Conservation (phyloP, 2,113 vertebrate species). For the Cnemophilus loriae region DNA sequence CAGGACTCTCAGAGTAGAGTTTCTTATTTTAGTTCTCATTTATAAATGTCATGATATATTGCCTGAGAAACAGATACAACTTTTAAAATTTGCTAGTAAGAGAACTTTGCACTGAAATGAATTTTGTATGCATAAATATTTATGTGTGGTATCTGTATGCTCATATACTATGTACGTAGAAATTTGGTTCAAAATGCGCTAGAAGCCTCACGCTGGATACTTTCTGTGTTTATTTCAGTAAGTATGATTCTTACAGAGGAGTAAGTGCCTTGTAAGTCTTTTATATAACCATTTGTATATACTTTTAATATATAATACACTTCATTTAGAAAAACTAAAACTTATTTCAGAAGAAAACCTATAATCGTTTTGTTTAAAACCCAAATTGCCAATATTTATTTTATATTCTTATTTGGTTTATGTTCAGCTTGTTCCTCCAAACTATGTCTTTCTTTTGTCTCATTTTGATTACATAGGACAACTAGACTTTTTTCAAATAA, state of each 20-base stretch:
- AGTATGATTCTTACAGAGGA: not conserved
- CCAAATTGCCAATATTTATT: not conserved
- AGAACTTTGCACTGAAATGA: not conserved
- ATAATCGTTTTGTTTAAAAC: not conserved
- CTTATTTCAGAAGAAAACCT: not conserved
- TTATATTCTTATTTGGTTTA: not conserved
- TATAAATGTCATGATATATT: not conserved
- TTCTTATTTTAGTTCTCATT: conserved; percentile 34
- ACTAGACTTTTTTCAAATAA: not conserved
- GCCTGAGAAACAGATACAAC: not conserved
- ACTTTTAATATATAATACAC: not conserved
- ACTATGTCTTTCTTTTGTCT: not conserved
- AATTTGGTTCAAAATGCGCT: conserved; percentile 16
- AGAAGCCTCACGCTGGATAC: not conserved
- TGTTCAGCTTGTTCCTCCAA: not conserved
- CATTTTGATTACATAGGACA: not conserved
- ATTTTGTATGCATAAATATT: not conserved
- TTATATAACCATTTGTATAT: not conserved
- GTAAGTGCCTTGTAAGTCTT: not conserved
- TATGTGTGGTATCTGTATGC: not conserved
- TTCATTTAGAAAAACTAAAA: not conserved
- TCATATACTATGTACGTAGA: not conserved
- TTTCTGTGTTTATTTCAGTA: conserved; percentile 31
- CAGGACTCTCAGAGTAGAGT: not conserved
- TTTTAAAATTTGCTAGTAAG: not conserved